Percentiles rank a stretch among this genome's conserved stretches.
Evolutionary conservation across 1,140 invertebrate species (phyloP).

Genomic region (Uloborus diversus): DNA sequence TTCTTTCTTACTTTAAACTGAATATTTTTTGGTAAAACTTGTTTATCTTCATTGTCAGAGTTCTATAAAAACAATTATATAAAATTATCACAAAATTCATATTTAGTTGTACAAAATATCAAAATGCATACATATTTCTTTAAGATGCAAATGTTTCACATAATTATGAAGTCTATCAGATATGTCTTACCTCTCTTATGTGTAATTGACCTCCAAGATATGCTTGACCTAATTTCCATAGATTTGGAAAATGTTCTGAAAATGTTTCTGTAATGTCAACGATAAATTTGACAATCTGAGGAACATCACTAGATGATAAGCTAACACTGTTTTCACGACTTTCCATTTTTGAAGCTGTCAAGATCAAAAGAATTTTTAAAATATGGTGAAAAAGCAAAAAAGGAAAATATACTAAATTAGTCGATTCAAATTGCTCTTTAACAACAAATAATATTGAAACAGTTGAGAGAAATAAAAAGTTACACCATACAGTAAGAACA

Average conservation of each 20-base stretch:
- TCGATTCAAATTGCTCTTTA: no score
- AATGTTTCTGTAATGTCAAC: slow-evolving; percentile 78
- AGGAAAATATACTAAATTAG: no score
- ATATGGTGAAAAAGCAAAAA: background rate
- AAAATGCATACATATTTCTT: background rate
- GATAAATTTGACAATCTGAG: slow-evolving; percentile 73
- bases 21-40: slow-evolving; percentile 32
- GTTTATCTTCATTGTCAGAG: slow-evolving; percentile 23
- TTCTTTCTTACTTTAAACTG: slow-evolving; percentile 39
- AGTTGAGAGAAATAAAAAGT: no score
- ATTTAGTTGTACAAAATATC: background rate
- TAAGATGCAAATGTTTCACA: background rate
- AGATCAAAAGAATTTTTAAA: background rate
- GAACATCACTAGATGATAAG: slow-evolving; percentile 54
- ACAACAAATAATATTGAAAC: no score
- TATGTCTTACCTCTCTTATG: slow-evolving; percentile 69
- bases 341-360: slow-evolving; percentile 1
- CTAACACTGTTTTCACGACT: slow-evolving; percentile 3
- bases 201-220: slow-evolving; percentile 87
- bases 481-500: no score
- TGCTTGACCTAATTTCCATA: slow-evolving; percentile 88
- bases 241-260: slow-evolving; percentile 77
- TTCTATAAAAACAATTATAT: slow-evolving; percentile 12
- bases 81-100: background rate
- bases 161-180: background rate